A percentile compares a stretch with the other conserved stretches of the same genome.
Evolutionary conservation across 2,888 invertebrate genomes (phyloP).

Genomic region (Spodoptera littoralis): DNA sequence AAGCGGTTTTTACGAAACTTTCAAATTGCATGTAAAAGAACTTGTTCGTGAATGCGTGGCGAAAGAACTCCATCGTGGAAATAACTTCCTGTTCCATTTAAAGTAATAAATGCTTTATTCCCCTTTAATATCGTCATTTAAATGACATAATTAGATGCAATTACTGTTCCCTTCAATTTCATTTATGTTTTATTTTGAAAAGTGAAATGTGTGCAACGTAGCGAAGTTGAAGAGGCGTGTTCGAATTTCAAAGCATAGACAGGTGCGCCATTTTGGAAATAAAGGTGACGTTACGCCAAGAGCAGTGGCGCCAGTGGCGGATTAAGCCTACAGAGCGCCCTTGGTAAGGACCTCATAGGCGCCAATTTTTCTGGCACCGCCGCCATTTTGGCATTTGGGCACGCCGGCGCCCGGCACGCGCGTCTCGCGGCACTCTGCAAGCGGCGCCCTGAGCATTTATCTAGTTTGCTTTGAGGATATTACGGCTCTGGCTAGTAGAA

Average conservation of each 20-base stretch:
- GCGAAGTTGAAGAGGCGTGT: conserved; percentile 21
- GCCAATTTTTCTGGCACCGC: too few species aligned
- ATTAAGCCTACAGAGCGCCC: too few species aligned
- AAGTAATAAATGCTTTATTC: conserved; percentile 8
- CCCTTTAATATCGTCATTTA: conserved; percentile 2
- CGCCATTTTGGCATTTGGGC: too few species aligned
- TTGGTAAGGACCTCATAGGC: too few species aligned
- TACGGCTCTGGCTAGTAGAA: not conserved
- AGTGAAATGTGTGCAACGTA: conserved; percentile 29
- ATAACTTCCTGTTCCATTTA: conserved; percentile 16
- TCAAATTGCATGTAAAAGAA: conserved; percentile 12
- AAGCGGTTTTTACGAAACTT: conserved; percentile 7
- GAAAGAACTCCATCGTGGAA: conserved; percentile 3
- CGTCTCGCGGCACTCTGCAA: too few species aligned
- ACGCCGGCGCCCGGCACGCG: too few species aligned
- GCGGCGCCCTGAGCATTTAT: too few species aligned
- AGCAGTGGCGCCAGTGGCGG: too few species aligned
- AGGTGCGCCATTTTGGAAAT: conserved; percentile 52
- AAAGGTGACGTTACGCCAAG: conserved; percentile 30
- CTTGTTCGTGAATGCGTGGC: conserved; percentile 6
- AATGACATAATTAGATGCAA: conserved; percentile 32
- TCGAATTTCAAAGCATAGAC: conserved; percentile 34
- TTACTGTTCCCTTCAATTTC: conserved; percentile 23
- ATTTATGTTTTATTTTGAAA: conserved; percentile 19
- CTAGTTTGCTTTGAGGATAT: too few species aligned